Evolutionary conservation across 2,113 vertebrate species (phyloP).

Genomic region (Centropus unirufus): DNA sequence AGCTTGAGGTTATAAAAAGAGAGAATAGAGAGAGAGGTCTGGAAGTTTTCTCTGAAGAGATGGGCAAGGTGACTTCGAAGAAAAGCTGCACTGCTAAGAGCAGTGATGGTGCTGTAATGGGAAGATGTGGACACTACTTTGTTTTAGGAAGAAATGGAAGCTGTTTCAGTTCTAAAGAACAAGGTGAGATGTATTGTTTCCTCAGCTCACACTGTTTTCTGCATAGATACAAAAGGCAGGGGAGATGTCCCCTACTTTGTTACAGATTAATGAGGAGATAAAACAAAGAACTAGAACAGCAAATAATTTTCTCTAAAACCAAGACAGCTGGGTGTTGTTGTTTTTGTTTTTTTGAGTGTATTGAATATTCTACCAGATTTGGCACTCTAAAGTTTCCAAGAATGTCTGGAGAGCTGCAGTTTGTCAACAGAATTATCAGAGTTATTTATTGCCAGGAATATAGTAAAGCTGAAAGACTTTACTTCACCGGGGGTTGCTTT

Average conservation of each 20-base stretch:
- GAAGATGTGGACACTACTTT: background rate
- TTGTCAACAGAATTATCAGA: background rate
- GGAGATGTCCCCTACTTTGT: background rate
- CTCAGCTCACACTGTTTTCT: background rate
- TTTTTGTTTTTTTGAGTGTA: background rate
- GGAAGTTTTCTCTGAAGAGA: background rate
- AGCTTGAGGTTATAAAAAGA: background rate
- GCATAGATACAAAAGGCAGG: background rate
- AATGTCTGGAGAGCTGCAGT: background rate
- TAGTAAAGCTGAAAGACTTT: background rate
- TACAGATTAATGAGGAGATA: background rate
- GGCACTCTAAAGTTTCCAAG: background rate
- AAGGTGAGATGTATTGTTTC: background rate
- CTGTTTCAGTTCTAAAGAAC: background rate
- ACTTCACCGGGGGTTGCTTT: background rate
- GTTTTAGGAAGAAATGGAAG: background rate
- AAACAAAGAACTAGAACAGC: background rate
- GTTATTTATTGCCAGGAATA: background rate
- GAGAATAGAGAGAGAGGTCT: background rate
- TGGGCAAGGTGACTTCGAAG: background rate
- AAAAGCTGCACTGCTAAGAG: background rate
- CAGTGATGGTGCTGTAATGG: background rate
- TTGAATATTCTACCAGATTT: background rate
- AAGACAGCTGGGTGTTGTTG: background rate
- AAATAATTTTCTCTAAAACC: background rate